Evolutionary conservation across 92 coral and sea anemone genomes (phyloP), one percentile per base, ranked within the genome.

Genomic region (Paramuricea clavata): DNA sequence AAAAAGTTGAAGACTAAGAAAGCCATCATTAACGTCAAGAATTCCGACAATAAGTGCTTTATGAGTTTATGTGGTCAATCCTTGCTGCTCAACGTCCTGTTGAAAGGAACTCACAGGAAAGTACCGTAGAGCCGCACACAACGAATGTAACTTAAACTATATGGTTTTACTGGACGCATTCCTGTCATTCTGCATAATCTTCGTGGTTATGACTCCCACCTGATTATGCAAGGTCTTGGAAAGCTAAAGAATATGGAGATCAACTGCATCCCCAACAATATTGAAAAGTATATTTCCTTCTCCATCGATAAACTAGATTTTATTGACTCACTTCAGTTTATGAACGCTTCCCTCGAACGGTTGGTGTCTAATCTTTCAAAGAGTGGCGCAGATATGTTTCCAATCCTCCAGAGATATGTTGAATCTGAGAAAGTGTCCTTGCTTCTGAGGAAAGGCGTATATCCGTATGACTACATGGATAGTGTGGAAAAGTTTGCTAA

Each of bases 241-340:
- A 88, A 88, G 44, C 50, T 88, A 17, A 88, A 79, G 39, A 47
- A 89, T 36, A 82, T 71, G 42, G 17, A 50, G 2, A 54, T 77
- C 43, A 88, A 81, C 80, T 78, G 83, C 47, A 92, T 92, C 25
- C 94, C 94, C 2, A 88, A 88, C 76, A 92, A 88, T 64, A 71
- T 82, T n/a, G n/a, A n/a, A n/a, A n/a, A n/a, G n/a, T n/a, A n/a
- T n/a, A n/a, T n/a, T n/a, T n/a, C n/a, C n/a, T n/a, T n/a, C n/a
- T n/a, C n/a, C n/a, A n/a, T n/a, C n/a, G n/a, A n/a, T n/a, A n/a
- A n/a, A n/a, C n/a, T n/a, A n/a, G n/a, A n/a, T n/a, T n/a, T n/a
- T n/a, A n/a, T n/a, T 19, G 91, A 82, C 67, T 82, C 88, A 23
- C 57, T 83, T n/a, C 92, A 89, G 32, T 89, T 85, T 34, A 85